Conservation (phyloP, 2,113 vertebrate genomes). For the Hypocryptadius cinnamomeus region DNA sequence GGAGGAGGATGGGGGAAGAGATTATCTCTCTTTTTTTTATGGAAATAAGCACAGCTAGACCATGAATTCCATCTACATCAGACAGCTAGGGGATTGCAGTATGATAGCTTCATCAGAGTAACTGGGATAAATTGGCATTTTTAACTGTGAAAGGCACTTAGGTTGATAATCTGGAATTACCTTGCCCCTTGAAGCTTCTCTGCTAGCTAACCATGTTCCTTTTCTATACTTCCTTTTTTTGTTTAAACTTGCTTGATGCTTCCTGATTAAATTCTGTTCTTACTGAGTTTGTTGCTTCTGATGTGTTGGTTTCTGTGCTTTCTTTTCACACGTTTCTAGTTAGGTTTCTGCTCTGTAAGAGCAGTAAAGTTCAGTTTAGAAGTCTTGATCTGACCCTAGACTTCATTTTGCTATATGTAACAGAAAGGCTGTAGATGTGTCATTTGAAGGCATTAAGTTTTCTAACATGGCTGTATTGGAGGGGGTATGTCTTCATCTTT, state of each 20-base stretch:
- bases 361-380: not conserved
- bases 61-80: not conserved
- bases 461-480: not conserved
- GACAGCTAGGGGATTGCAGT: not conserved
- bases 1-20: not conserved
- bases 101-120: not conserved
- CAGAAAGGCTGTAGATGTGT: not conserved
- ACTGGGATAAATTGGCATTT: not conserved
- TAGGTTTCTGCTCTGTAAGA: not conserved
- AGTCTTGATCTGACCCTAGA: not conserved
- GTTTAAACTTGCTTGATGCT: not conserved
- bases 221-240: not conserved
- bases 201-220: not conserved
- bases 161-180: not conserved
- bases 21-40: not conserved
- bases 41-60: not conserved
- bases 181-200: not conserved
- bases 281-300: not conserved
- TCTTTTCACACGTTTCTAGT: not conserved
- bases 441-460: not conserved
- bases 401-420: not conserved
- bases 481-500: fast-evolving
- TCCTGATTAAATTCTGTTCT: not conserved
- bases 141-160: not conserved
- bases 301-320: not conserved